Conservation (phyloP, 2,797 vertebrate species). For the Takifugu ocellatus region DNA sequence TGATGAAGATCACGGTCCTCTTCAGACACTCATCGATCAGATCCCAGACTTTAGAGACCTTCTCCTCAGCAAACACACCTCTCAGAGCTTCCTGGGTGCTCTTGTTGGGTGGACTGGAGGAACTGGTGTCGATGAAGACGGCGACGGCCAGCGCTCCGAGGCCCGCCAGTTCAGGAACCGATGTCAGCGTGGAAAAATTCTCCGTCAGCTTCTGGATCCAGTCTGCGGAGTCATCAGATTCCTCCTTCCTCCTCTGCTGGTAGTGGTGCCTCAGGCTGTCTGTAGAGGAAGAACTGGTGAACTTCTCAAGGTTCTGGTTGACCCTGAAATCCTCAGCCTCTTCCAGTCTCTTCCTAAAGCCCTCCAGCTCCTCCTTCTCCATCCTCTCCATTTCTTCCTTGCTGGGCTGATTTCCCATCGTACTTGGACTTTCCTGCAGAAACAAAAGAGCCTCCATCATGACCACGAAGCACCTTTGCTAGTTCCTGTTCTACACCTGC, state of each 20-base stretch:
- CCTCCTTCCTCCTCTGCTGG: not conserved
- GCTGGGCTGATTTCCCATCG: not conserved
- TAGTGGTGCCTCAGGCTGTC: conserved; percentile 1
- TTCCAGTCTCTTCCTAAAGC: accelerated
- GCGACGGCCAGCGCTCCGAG: not conserved
- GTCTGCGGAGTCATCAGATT: not conserved
- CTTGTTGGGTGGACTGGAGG: not conserved
- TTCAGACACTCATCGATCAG: conserved; percentile 8
- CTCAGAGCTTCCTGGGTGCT: not conserved
- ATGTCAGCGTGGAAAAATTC: not conserved
- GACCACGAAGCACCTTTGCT: too few species aligned
- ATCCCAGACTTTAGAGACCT: conserved; percentile 12
- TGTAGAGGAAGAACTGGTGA: conserved; percentile 2
- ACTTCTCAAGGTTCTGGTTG: not conserved
- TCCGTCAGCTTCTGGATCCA: not conserved
- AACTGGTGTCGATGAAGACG: not conserved
- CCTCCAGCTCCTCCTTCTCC: too few species aligned
- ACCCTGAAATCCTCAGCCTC: not conserved
- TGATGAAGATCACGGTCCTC: not conserved
- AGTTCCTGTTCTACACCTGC: too few species aligned
- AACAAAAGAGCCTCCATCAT: not conserved
- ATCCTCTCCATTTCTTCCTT: not conserved
- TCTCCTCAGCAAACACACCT: conserved; percentile 2
- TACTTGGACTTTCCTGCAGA: not conserved
- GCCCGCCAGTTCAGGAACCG: not conserved